A percentile compares a stretch with the other conserved stretches of the same genome.
These are phyloP conservation scores for Lasius fuliginosus DNA, from an alignment of 2,888 invertebrate species.

Conservation along the genomic window DNA sequence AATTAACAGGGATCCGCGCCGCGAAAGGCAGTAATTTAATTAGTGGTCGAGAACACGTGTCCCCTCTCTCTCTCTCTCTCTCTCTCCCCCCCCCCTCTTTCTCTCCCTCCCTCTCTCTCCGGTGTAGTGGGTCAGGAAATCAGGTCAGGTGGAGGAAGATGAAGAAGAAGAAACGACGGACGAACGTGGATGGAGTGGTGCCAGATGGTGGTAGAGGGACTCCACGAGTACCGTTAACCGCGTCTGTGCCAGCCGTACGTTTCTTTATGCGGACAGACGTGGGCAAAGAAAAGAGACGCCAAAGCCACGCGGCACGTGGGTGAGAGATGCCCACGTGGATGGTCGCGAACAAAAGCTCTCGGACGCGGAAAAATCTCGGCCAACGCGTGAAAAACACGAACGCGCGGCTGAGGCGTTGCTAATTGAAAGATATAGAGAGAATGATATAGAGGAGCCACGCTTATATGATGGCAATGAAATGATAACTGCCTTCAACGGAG, in stretches of 20 bases:
- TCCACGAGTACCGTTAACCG: slow-evolving; percentile 69
- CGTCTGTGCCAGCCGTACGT: slow-evolving; percentile 66
- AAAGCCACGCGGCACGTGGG: slow-evolving; percentile 17
- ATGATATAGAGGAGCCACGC: neutral
- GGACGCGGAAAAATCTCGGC: slow-evolving; percentile 16
- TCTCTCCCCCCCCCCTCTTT: slow-evolving; percentile 47
- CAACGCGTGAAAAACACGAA: slow-evolving; percentile 2
- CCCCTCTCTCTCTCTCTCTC: no score
- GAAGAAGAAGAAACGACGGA: slow-evolving; percentile 51
- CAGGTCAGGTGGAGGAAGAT: slow-evolving; percentile 70
- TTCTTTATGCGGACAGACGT: slow-evolving; percentile 62
- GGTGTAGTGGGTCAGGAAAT: slow-evolving; percentile 78
- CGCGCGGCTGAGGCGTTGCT: slow-evolving; percentile 11
- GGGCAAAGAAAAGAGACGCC: slow-evolving; percentile 49
- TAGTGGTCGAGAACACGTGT: slow-evolving; percentile 56
- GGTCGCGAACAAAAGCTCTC: slow-evolving; percentile 22
- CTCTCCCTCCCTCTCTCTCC: slow-evolving; percentile 52
- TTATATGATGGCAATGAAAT: neutral
- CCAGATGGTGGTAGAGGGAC: slow-evolving; percentile 63
- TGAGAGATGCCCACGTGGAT: slow-evolving; percentile 31
- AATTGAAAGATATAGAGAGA: slow-evolving; percentile 43
- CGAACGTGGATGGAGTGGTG: slow-evolving; percentile 50
- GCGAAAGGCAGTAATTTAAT: slow-evolving; percentile 63
- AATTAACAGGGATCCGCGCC: slow-evolving; percentile 55
- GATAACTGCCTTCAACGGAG: neutral